Conservation (phyloP, 2,797 vertebrate genomes). For the Macrochelys suwanniensis region DNA sequence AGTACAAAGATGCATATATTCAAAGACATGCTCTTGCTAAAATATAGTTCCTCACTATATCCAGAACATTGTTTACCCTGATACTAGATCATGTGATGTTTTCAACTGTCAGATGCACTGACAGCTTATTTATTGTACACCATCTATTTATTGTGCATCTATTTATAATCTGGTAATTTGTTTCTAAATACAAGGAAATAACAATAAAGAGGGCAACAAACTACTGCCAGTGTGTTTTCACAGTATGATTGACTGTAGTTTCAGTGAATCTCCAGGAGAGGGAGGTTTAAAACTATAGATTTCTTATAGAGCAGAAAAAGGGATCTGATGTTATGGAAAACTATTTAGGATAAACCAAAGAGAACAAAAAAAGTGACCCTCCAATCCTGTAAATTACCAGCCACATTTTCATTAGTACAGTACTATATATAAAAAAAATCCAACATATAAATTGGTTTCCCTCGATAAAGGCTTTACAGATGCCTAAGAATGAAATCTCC, state of each 20-base stretch:
- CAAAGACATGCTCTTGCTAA: not conserved
- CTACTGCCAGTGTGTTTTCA: not conserved
- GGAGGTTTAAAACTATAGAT: conserved; percentile 29
- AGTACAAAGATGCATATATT: not conserved
- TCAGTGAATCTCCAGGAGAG: conserved; percentile 45
- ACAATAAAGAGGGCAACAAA: not conserved
- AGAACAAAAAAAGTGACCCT: not conserved
- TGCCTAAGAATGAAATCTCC: not conserved
- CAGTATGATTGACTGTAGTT: not conserved
- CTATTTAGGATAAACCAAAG: not conserved
- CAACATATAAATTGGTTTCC: not conserved
- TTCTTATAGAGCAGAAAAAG: not conserved
- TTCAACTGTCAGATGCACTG: not conserved
- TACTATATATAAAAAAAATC: not conserved
- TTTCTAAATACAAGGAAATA: not conserved
- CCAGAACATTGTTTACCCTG: not conserved
- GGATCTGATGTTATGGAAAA: not conserved
- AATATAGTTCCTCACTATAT: not conserved
- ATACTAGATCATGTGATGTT: not conserved
- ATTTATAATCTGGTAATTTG: not conserved
- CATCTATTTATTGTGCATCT: not conserved
- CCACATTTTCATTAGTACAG: not conserved
- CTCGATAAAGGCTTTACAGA: not conserved
- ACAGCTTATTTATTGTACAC: not conserved
- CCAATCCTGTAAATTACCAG: not conserved